Percentiles rank a stretch among this genome's conserved stretches.
phyloP scores from a whole-genome alignment of 1,140 invertebrate genomes.

The Sminthurides bifidus region DNA sequence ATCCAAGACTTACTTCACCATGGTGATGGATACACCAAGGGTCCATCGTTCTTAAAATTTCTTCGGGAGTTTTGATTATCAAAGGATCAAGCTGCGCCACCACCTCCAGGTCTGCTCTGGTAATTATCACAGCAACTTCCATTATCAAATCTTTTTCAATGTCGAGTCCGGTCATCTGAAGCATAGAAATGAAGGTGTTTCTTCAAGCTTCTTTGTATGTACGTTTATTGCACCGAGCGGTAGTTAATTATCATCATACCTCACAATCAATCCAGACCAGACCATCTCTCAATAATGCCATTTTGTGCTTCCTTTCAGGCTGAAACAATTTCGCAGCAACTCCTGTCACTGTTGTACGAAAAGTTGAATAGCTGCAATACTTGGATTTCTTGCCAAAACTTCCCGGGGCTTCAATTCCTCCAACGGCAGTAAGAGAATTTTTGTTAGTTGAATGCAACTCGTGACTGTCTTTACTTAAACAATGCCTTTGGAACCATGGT shows the following conservation, averaged over 20 bases:
- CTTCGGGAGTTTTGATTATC: constrained; percentile 66
- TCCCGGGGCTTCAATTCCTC: too few species aligned
- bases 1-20: constrained; percentile 40
- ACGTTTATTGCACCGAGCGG: neutral
- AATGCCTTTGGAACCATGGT: too few species aligned
- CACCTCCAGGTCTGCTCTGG: constrained; percentile 65
- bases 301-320: neutral
- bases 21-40: constrained; percentile 71
- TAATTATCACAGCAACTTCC: constrained; percentile 79
- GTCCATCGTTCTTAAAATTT: constrained; percentile 62
- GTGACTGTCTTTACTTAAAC: too few species aligned
- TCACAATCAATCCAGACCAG: constrained; percentile 28
- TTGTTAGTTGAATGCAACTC: too few species aligned
- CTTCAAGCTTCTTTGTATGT: neutral
- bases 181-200: constrained; percentile 30
- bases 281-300: constrained; percentile 2
- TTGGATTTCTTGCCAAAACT: too few species aligned
- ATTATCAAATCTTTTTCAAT: constrained; percentile 63
- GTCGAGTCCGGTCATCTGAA: constrained; percentile 68
- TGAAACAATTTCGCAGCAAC: too few species aligned
- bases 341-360: too few species aligned
- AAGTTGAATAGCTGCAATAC: too few species aligned
- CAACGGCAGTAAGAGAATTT: too few species aligned
- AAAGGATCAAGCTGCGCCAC: constrained; percentile 63
- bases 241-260: constrained; percentile 8